Base-by-base conservation (phyloP, 2,888 invertebrate genomes). In the Drosophila anceps region DNA sequence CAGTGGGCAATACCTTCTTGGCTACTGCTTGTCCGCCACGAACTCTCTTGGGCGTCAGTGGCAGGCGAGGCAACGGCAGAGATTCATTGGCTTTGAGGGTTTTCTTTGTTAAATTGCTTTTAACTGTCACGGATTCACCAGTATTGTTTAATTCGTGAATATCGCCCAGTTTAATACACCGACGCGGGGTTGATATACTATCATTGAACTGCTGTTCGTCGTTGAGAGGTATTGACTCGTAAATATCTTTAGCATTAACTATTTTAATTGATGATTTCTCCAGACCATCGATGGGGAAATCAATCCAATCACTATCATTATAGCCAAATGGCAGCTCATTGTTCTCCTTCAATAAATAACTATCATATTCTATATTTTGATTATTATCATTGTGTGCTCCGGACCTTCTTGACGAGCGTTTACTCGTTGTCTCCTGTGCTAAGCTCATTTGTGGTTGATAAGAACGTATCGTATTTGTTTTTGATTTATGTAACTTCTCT, bases 1-100 rank as follows among this genome's bases (percentile, higher is more conserved):
- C 79, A 35, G 91, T 87, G 31, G 92, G 87, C 51, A 91, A 78
- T 27, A 77, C 74, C 71, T 90, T 91, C 46, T 91, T 92, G 43
- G 69, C 73, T 37, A 73, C 61, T 44, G 75, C 27, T 58, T 82
- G 79, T 46, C 73, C 82, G 35, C 80, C 81, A 29, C 66, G 69
- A 4, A 66, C 33, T 50, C 76, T 62, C 62, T 84, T 90, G 2
- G 90, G 90, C 1, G 90, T 90, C 46, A 84, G 55, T 1, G 88
- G 90, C 53, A 90, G 51, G 2, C 88, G 84, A 5, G 81, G 65
- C 33, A 51, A 29, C n/a, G 55, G 29, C 5, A 54, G 31, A 35
- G 73, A 39, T 54, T 65, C 72, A 37, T 59, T 51, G 37, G 70
- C 50, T 41, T 81, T 88, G 7, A 59, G 59, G 10, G 31, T 9